phyloP scores from a whole-genome alignment of 2,888 invertebrate genomes.

The Eueremaeus valkanovi region DNA sequence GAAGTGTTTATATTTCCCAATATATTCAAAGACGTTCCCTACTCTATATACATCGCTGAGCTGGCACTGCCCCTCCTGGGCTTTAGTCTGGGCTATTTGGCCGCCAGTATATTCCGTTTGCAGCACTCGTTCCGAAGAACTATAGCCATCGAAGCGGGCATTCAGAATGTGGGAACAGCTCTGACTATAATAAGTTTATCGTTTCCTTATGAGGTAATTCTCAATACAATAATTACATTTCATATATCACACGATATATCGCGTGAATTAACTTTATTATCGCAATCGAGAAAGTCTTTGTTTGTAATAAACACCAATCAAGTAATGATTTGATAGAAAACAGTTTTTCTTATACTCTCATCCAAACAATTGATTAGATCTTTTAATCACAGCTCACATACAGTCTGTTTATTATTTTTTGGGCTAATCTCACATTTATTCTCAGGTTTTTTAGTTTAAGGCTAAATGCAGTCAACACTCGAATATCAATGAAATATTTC shows the following conservation, averaged over 20 bases:
- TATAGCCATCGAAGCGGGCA: slow-evolving; percentile 51
- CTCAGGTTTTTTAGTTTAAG: no score
- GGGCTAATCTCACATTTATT: no score
- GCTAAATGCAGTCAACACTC: no score
- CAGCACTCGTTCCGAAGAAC: slow-evolving; percentile 48
- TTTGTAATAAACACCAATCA: background rate
- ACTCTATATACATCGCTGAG: slow-evolving; percentile 49
- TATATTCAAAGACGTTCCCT: slow-evolving; percentile 49
- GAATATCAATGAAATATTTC: no score
- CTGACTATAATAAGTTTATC: slow-evolving; percentile 50
- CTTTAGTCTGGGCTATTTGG: slow-evolving; percentile 49
- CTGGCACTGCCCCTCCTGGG: slow-evolving; percentile 49
- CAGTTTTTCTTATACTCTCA: background rate
- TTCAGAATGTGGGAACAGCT: slow-evolving; percentile 52
- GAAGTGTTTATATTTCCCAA: slow-evolving; percentile 50
- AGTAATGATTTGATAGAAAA: background rate
- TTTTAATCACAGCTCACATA: background rate
- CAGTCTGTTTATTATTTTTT: no score
- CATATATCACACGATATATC: background rate
- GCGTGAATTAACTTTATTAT: background rate
- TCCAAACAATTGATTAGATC: background rate
- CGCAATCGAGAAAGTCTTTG: background rate
- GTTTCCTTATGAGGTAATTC: slow-evolving; percentile 47
- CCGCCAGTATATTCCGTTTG: slow-evolving; percentile 48
- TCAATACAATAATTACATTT: background rate